These are phyloP conservation scores for Argyresthia albistria DNA, from an alignment of 2,888 invertebrate species.

Conservation along the genomic window DNA sequence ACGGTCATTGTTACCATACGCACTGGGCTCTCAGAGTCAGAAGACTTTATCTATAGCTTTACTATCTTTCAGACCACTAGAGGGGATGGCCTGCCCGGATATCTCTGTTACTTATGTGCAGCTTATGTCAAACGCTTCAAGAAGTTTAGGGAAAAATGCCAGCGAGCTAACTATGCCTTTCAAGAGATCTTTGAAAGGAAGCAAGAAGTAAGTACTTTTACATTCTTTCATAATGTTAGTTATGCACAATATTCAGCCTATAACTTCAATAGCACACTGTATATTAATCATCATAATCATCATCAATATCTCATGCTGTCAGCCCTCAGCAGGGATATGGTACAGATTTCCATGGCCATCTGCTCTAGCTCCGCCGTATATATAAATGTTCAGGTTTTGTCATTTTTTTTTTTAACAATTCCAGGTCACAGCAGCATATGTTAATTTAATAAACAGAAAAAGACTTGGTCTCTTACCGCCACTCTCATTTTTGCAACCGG, in stretches of 20 bases:
- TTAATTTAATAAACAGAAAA: slow-evolving; percentile 29
- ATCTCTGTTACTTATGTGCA: slow-evolving; percentile 45
- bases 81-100: slow-evolving; percentile 41
- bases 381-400: too few species aligned
- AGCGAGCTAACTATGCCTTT: slow-evolving; percentile 42
- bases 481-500: slow-evolving; percentile 30
- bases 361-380: too few species aligned
- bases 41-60: not conserved
- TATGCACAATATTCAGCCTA: not conserved
- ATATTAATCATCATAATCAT: not conserved
- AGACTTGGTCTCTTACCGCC: slow-evolving; percentile 28
- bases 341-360: too few species aligned
- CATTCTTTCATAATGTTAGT: not conserved
- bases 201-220: slow-evolving; percentile 31
- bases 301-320: too few species aligned
- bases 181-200: slow-evolving; percentile 37
- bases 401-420: slow-evolving; percentile 10
- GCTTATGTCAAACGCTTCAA: slow-evolving; percentile 34
- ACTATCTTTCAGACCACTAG: slow-evolving; percentile 31
- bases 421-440: slow-evolving; percentile 36
- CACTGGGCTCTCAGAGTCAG: not conserved
- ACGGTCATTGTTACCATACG: not conserved
- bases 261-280: not conserved
- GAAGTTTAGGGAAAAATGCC: slow-evolving; percentile 49
- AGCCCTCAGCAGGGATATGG: too few species aligned